Percentiles rank a stretch among this genome's conserved stretches.
Conservation (phyloP, 2,888 invertebrate species). For the Entomobrya proxima region DNA sequence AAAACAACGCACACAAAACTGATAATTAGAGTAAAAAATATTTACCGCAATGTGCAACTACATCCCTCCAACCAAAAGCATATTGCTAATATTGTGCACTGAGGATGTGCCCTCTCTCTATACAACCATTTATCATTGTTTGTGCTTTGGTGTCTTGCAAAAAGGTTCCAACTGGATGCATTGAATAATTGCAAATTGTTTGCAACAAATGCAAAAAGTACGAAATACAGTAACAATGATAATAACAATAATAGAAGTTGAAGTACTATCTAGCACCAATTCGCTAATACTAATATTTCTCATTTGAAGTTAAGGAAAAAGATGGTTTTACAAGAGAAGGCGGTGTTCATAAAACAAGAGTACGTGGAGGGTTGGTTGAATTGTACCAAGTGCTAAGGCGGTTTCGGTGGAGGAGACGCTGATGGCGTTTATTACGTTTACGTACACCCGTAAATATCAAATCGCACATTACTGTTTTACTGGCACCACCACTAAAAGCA, state of each 20-base stretch:
- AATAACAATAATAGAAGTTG: background rate
- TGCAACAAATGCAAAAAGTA: slow-evolving; percentile 24
- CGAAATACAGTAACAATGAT: background rate
- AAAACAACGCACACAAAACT: background rate
- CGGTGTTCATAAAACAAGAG: background rate
- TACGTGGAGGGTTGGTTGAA: background rate
- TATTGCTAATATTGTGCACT: background rate
- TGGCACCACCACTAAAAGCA: slow-evolving; percentile 8
- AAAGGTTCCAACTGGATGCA: slow-evolving; percentile 53
- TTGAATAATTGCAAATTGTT: slow-evolving; percentile 50
- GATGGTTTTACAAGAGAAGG: background rate
- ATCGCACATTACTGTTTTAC: slow-evolving; percentile 6
- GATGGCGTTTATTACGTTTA: background rate
- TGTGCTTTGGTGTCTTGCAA: background rate
- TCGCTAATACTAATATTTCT: background rate
- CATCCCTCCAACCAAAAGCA: background rate
- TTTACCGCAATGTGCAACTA: slow-evolving; percentile 24
- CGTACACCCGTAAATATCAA: background rate
- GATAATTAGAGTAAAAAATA: slow-evolving; percentile 3
- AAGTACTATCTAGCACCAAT: background rate
- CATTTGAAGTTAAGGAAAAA: background rate
- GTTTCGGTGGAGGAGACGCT: background rate
- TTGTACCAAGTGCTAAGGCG: background rate
- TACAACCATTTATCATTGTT: background rate
- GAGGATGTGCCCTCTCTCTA: background rate